Evolutionary conservation across 1,140 invertebrate species (phyloP).

Genomic region (Drosophila kikkawai): DNA sequence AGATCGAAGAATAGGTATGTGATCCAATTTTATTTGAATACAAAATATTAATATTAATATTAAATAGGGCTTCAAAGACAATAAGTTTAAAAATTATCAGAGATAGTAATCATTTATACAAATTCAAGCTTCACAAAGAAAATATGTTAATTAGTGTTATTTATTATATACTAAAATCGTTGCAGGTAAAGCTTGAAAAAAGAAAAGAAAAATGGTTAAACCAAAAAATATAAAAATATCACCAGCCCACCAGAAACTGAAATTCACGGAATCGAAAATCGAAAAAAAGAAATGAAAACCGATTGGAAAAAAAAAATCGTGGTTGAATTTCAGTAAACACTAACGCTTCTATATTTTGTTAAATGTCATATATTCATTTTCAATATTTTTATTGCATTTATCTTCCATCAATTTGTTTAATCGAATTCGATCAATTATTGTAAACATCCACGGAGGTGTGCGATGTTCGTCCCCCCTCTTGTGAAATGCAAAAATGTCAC

Average conservation of each 20-base stretch:
- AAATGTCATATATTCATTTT: conserved; percentile 22
- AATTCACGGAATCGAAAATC: conserved; percentile 9
- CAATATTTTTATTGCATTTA: neutral
- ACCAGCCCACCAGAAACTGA: conserved; percentile 12
- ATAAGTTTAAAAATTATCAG: neutral
- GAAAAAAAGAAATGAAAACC: neutral
- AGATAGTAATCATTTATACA: neutral
- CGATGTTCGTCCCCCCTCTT: conserved; percentile 13
- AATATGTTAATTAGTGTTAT: neutral
- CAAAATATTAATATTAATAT: neutral
- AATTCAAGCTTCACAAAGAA: neutral
- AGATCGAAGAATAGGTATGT: neutral
- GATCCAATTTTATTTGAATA: neutral
- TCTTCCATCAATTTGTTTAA: conserved; percentile 9
- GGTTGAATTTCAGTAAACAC: conserved; percentile 7
- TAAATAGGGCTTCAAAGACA: neutral
- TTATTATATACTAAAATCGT: conserved; percentile 3
- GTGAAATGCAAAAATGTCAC: conserved; percentile 20
- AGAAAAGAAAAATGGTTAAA: neutral
- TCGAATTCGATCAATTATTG: conserved; percentile 16
- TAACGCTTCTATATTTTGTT: conserved; percentile 15
- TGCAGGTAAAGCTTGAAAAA: conserved; percentile 12
- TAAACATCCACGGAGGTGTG: conserved; percentile 27
- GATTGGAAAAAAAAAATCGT: neutral
- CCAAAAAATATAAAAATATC: neutral